Percentiles rank a stretch among this genome's conserved stretches.
Evolutionary conservation across 2,113 vertebrate genomes (phyloP).

Genomic region (Chloroceryle aenea): DNA sequence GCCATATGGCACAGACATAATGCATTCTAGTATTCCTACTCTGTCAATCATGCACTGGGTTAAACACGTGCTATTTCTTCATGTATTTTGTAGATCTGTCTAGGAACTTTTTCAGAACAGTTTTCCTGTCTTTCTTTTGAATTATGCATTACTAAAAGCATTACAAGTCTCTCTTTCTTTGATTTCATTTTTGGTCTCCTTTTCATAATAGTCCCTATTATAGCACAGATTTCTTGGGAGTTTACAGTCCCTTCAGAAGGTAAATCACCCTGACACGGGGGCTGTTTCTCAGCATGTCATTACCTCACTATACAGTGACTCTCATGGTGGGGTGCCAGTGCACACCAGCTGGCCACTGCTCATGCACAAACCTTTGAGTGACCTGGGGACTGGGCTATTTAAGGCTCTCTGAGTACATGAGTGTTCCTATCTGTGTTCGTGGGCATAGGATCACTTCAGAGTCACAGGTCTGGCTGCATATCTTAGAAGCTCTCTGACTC

Average conservation of each 20-base stretch:
- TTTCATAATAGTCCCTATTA: background rate
- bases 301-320: background rate
- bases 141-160: background rate
- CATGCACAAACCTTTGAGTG: background rate
- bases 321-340: background rate
- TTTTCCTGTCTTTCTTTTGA: background rate
- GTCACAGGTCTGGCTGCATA: background rate
- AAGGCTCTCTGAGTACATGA: background rate
- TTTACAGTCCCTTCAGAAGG: background rate
- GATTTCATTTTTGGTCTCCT: background rate
- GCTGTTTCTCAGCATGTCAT: background rate
- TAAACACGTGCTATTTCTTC: background rate
- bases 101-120: background rate
- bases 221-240: background rate
- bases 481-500: background rate
- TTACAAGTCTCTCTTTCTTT: background rate
- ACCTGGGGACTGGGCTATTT: background rate
- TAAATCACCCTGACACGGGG: accelerated
- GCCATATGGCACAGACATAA: background rate
- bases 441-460: background rate
- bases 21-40: background rate
- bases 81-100: background rate
- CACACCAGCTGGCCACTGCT: background rate
- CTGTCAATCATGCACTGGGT: accelerated
- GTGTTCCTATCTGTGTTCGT: background rate